Evolutionary conservation across 2,888 invertebrate genomes (phyloP), one percentile per base, ranked within the genome.

Genomic region (Drosophila kambysellisi): DNA sequence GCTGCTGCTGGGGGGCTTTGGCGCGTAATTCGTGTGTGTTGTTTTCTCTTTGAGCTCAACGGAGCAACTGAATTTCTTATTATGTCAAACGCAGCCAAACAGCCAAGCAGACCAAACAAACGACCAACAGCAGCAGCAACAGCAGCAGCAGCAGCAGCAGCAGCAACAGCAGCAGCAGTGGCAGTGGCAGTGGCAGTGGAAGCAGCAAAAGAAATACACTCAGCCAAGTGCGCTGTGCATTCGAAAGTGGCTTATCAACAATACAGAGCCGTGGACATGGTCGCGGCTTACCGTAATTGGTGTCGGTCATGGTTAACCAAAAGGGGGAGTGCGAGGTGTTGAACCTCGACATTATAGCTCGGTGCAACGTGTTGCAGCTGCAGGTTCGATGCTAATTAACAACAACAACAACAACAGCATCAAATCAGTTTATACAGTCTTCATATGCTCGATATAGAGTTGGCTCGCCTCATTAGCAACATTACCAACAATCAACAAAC

Each of bases 11-110:
- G 52, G 32, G 35, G 54, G 37, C 56, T 74, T 73, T 76, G 72
- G 77, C 83, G 88, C 69, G 82, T 80, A 71, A 79, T 68, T 81
- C 70, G 71, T 70, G 56, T 56, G 62, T 74, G 79, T 69, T 86
- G 85, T 89, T 89, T 89, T 86, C 89, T 84, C 86, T 89, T 84
- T 82, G 89, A 82, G 83, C 86, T 87, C 85, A 71, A 66, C 87
- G 84, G 79, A 80, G 84, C 85, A 88, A 85, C 85, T 85, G 84
- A 88, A 84, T 81, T 86, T 79, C 74, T 76, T 76, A 68, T 54
- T 70, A 74, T 61, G 64, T 67, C 84, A 70, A 64, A 79, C 76
- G 65, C 76, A 65, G 63, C 64, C 78, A 77, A 82, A 79, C 66
- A 60, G 60, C 68, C 62, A 76, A 54, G 60, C 48, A 41, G 56